A percentile compares a stretch with the other conserved stretches of the same genome.
Conservation (phyloP, 2,113 vertebrate species). For the Hippolais icterina region DNA sequence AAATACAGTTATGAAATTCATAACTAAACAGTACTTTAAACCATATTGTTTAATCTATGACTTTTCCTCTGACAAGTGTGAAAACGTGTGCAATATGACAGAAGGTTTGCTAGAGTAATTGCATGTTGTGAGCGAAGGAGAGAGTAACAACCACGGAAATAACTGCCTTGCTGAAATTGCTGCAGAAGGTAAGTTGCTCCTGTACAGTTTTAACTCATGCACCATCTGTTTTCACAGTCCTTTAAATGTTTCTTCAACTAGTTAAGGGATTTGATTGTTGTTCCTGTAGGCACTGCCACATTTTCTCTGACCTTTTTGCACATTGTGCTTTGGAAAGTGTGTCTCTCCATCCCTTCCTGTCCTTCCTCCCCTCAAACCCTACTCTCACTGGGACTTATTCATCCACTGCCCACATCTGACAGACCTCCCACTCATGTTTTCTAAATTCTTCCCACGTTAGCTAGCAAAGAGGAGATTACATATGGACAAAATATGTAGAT, state of each 20-base stretch:
- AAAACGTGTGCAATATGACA: background rate
- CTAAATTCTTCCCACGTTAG: background rate
- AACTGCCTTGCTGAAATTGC: slow-evolving; percentile 27
- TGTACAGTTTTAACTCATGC: slow-evolving; percentile 45
- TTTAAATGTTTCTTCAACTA: slow-evolving; percentile 42
- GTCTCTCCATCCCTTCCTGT: background rate
- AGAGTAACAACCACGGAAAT: slow-evolving; percentile 23
- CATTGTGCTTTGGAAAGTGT: background rate
- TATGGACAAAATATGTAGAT: background rate
- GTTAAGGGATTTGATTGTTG: slow-evolving; percentile 3
- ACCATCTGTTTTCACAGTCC: slow-evolving; percentile 56
- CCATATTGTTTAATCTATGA: slow-evolving; percentile 53
- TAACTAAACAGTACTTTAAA: slow-evolving; percentile 49
- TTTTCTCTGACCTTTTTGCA: slow-evolving; percentile 27
- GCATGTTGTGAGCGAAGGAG: slow-evolving; percentile 58
- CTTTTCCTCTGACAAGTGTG: slow-evolving; percentile 43
- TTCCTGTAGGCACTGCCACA: background rate
- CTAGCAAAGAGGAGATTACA: background rate
- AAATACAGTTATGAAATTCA: slow-evolving; percentile 14
- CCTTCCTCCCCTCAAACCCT: background rate
- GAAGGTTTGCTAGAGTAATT: slow-evolving; percentile 52
- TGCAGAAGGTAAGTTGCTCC: slow-evolving; percentile 42
- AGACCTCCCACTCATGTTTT: background rate
- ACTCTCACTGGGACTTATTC: background rate
- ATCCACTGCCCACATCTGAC: background rate